Evolutionary conservation across 2,797 vertebrate genomes (phyloP), one percentile per base, ranked within the genome.

Genomic region (Propithecus perrieri): DNA sequence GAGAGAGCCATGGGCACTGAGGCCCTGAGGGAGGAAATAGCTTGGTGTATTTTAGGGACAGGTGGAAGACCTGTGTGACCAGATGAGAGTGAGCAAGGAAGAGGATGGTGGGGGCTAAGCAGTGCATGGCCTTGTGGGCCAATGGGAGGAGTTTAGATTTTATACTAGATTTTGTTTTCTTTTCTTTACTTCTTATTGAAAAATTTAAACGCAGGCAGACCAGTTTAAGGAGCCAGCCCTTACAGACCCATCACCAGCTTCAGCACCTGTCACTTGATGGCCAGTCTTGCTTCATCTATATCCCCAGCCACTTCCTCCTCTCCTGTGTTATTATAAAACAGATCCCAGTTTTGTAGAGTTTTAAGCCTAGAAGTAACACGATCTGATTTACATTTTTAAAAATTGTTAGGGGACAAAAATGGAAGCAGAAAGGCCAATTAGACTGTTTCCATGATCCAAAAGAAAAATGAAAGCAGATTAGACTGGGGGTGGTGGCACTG

Each of bases 341-440:
- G 15, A 33, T 87, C 78, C 48, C 10, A 57, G 7, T 72, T 92
- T 69, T 81, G 17, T 46, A 28, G 88, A 26, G 22, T 71, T 57
- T 50, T 93, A 91, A 91, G 65, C 61, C 50, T 93, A 17, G 30
- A 75, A 59, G 5, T 84, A 59, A 75, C 22, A 41, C 28, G 18
- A 46, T 92, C 90, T 95, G 61, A 79, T 67, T 91, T 28, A 63
- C 50, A 53, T 91, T 78, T 83, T 61, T 8, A 0, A 20, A 74
- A 57, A 22, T 59, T 65, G 17, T 86, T 78, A 76, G 18, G 28
- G 22, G n/a, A 7, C 26, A 88, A 53, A 79, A 86, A 8, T 79
- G 57, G 85, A 94, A 96, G 50, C 38, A 55, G 33, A 72, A 67
- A 69, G 22, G 33, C 85, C 24, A 61, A 0, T 79, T 43, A 74